Evolutionary conservation across 2,113 vertebrate species (phyloP).

Genomic region (Sterrhoptilus dennistouni): DNA sequence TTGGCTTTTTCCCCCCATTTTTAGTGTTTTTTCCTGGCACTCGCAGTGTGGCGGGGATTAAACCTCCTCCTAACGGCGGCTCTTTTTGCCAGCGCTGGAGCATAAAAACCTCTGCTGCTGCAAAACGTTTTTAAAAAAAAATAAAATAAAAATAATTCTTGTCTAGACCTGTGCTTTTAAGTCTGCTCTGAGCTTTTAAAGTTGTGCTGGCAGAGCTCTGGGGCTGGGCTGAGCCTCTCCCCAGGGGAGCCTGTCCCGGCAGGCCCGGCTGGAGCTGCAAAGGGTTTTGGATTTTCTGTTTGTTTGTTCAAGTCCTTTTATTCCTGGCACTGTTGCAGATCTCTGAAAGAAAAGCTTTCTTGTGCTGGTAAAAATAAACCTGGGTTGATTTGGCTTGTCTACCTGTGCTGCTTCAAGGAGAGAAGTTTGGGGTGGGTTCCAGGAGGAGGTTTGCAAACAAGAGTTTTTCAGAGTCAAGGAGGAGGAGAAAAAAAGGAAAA

Average conservation of each 20-base stretch:
- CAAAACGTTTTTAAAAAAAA: neutral
- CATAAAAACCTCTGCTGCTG: neutral
- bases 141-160: neutral
- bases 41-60: accelerated
- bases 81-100: neutral
- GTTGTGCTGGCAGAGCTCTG: neutral
- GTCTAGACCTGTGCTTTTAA: constrained; percentile 45
- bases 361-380: constrained; percentile 24
- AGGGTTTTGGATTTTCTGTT: neutral
- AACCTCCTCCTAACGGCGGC: neutral
- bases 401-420: neutral
- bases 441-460: neutral
- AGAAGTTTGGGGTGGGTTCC: neutral
- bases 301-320: constrained; percentile 15
- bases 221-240: constrained; percentile 36
- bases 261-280: neutral
- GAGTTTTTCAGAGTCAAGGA: accelerated
- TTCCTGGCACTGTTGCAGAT: neutral
- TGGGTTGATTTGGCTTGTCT: neutral
- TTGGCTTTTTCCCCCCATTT: accelerated
- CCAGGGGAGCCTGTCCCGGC: constrained; percentile 22
- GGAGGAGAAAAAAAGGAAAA: neutral
- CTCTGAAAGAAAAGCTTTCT: neutral
- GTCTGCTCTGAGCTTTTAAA: neutral
- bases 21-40: neutral